These are phyloP conservation scores for Caenorhabditis wallacei DNA, from an alignment of 2,888 invertebrate species.

Conservation along the genomic window DNA sequence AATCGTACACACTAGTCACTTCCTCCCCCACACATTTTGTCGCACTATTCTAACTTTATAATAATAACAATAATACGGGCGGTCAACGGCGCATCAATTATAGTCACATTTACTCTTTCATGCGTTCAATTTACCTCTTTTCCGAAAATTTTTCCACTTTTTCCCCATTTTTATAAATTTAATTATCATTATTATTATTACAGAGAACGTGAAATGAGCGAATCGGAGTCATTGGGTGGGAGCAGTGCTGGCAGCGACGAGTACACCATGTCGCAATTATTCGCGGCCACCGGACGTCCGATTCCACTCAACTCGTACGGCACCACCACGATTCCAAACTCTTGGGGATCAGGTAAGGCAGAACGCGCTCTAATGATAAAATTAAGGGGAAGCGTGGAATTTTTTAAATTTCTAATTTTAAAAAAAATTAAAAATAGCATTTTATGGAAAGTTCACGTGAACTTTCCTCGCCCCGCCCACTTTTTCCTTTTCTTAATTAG, in stretches of 20 bases:
- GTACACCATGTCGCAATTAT: constrained; percentile 74
- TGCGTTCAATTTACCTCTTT: too few relatives aligned
- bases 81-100: too few relatives aligned
- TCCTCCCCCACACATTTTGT: too few relatives aligned
- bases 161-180: too few relatives aligned
- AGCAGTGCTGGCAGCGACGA: constrained; percentile 76
- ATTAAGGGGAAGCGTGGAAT: too few relatives aligned
- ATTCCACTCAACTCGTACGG: constrained; percentile 63
- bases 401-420: too few relatives aligned
- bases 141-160: neutral
- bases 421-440: neutral
- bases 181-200: too few relatives aligned
- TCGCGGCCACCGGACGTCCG: constrained; percentile 75
- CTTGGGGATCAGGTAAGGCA: constrained; percentile 72
- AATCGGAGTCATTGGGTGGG: constrained; percentile 81
- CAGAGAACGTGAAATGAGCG: constrained; percentile 79
- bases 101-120: too few relatives aligned
- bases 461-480: neutral
- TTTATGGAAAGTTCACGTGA: neutral
- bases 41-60: too few relatives aligned
- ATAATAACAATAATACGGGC: neutral
- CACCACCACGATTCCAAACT: constrained; percentile 53
- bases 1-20: too few relatives aligned
- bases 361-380: too few relatives aligned
- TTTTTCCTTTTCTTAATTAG: neutral